Conservation (phyloP, 2,113 vertebrate genomes). For the Pomatorhinus ruficollis region DNA sequence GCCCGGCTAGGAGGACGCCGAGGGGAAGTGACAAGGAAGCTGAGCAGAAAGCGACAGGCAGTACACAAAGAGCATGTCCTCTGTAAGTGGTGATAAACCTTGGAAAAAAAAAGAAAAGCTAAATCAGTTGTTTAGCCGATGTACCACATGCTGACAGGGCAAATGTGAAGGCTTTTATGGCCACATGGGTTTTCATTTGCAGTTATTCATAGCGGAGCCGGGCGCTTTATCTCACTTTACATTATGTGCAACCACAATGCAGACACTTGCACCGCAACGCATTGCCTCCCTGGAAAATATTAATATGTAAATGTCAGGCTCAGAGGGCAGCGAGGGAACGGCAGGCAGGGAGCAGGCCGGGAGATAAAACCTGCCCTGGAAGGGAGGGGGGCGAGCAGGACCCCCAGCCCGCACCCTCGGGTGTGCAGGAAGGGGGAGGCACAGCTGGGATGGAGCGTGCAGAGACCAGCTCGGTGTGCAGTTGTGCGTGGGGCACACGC, state of each 20-base stretch:
- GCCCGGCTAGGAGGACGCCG: slow-evolving; percentile 21
- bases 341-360: neutral
- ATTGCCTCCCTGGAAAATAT: slow-evolving; percentile 72
- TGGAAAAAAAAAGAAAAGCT: slow-evolving; percentile 33
- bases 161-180: slow-evolving; percentile 69
- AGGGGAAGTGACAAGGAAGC: slow-evolving; percentile 71
- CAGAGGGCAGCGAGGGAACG: slow-evolving; percentile 64
- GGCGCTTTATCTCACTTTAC: slow-evolving; percentile 76
- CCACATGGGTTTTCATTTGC: slow-evolving; percentile 69
- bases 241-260: slow-evolving; percentile 72
- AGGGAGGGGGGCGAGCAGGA: neutral
- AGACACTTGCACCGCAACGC: slow-evolving; percentile 63
- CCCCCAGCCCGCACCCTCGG: neutral
- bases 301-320: slow-evolving; percentile 78
- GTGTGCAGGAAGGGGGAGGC: neutral
- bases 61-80: slow-evolving; percentile 74
- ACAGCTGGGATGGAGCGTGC: neutral
- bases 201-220: slow-evolving; percentile 69
- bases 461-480: fast-evolving
- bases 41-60: slow-evolving; percentile 66
- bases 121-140: slow-evolving; percentile 69
- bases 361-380: slow-evolving; percentile 48
- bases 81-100: slow-evolving; percentile 78
- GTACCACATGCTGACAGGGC: slow-evolving; percentile 77
- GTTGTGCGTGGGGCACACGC: neutral